Percentiles rank a stretch among this genome's conserved stretches.
These are phyloP conservation scores for Pipa parva DNA, from an alignment of 2,113 vertebrate genomes.

Conservation along the genomic window DNA sequence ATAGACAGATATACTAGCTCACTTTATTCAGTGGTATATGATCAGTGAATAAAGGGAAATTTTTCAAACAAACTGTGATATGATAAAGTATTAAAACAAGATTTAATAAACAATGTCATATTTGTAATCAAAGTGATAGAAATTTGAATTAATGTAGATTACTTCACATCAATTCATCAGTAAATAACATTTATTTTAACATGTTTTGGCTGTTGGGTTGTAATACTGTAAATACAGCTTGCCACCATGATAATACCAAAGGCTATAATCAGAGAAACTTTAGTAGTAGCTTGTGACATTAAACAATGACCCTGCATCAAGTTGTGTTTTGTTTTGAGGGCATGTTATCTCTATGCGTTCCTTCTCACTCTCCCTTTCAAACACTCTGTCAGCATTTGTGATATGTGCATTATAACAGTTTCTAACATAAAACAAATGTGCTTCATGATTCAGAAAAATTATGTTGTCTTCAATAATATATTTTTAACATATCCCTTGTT, in stretches of 20 bases:
- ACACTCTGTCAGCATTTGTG: conserved; percentile 1
- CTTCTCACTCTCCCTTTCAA: background rate
- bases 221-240: too few relatives aligned
- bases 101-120: too few relatives aligned
- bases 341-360: background rate
- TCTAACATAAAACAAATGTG: background rate
- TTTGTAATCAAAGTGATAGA: too few relatives aligned
- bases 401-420: background rate
- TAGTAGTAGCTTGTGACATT: background rate
- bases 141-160: too few relatives aligned
- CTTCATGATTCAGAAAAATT: background rate
- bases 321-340: background rate
- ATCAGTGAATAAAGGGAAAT: too few relatives aligned
- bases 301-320: background rate
- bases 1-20: too few relatives aligned
- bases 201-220: too few relatives aligned
- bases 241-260: background rate
- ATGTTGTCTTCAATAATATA: background rate
- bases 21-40: too few relatives aligned
- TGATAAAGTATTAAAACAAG: too few relatives aligned
- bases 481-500: background rate
- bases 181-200: too few relatives aligned
- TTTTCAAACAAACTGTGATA: too few relatives aligned
- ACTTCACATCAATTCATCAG: too few relatives aligned
- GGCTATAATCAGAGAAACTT: background rate